phyloP scores from a whole-genome alignment of 2,113 vertebrate genomes.

The Corythaixoides concolor region DNA sequence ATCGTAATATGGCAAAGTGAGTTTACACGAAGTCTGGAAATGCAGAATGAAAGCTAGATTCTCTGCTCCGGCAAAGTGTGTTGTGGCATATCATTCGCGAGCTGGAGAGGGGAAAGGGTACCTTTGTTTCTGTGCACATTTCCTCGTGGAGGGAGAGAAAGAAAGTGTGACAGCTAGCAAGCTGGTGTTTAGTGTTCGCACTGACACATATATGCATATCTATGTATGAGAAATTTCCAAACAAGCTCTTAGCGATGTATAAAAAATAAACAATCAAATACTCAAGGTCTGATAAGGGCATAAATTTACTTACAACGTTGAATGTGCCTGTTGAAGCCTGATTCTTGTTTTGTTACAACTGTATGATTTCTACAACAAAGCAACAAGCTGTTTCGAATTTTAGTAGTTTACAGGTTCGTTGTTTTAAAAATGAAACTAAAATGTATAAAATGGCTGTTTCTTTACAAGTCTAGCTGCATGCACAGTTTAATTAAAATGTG shows the following conservation, averaged over 20 bases:
- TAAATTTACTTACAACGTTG: not conserved
- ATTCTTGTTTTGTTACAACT: not conserved
- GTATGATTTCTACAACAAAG: not conserved
- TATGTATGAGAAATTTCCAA: not conserved
- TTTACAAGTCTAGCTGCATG: not conserved
- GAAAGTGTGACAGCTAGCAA: not conserved
- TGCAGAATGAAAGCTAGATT: not conserved
- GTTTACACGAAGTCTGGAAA: not conserved
- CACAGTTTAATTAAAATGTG: not conserved
- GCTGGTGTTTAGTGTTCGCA: not conserved
- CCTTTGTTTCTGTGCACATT: rapidly evolving
- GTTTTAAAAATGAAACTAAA: not conserved
- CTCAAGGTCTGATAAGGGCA: not conserved
- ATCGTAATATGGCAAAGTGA: not conserved
- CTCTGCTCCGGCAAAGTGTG: rapidly evolving
- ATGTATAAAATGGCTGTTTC: not conserved
- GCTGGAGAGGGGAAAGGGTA: not conserved
- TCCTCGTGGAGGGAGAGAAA: not conserved
- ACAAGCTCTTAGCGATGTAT: not conserved
- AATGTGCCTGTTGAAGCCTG: not conserved
- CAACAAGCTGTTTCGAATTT: not conserved
- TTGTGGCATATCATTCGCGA: not conserved
- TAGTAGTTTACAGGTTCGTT: not conserved
- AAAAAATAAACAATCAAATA: not conserved
- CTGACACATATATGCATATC: not conserved